These are phyloP conservation scores for Lymantria dispar DNA, from an alignment of 2,888 invertebrate genomes.

Conservation along the genomic window DNA sequence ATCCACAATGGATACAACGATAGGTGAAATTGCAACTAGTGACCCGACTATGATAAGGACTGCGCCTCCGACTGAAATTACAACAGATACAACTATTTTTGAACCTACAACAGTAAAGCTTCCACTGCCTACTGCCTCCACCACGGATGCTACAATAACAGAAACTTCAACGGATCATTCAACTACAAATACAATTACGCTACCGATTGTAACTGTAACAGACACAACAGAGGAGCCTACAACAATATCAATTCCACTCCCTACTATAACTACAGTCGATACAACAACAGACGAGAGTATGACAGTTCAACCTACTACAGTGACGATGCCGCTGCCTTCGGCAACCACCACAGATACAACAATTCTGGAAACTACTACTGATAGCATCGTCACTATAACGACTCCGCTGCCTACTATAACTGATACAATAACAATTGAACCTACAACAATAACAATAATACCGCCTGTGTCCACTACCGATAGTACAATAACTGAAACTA, in stretches of 20 bases:
- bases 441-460: no score
- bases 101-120: not conserved
- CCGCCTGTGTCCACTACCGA: no score
- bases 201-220: not conserved
- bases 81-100: not conserved
- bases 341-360: not conserved
- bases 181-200: slow-evolving; percentile 3
- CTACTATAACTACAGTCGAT: no score
- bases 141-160: not conserved
- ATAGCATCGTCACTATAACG: not conserved
- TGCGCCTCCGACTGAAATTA: no score
- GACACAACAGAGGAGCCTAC: slow-evolving; percentile 2
- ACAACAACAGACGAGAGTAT: not conserved
- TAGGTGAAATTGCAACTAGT: not conserved
- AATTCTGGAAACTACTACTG: no score
- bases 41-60: slow-evolving; percentile 2
- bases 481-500: not conserved
- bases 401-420: not conserved
- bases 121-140: not conserved
- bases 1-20: not conserved
- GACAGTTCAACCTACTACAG: not conserved
- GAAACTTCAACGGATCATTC: slow-evolving; percentile 4
- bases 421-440: not conserved
- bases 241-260: not conserved
- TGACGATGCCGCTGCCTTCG: not conserved